Conservation (phyloP, 2,113 vertebrate genomes). For the Ammospiza caudacuta region DNA sequence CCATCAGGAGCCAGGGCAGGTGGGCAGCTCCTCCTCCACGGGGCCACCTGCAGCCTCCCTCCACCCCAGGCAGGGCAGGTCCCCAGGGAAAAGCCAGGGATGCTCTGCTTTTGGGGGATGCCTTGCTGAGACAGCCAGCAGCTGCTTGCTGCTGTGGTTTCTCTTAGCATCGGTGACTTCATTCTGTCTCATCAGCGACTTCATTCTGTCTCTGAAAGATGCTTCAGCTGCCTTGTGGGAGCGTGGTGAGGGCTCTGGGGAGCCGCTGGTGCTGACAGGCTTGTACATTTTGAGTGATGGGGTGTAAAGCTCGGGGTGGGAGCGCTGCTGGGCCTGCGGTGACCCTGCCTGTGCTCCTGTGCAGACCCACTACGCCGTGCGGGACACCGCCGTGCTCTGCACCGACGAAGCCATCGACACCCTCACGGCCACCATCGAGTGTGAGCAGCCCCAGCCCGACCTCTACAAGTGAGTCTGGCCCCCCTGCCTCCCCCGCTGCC, state of each 20-base stretch:
- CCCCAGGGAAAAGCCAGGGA: fast-evolving
- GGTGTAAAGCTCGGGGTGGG: fast-evolving
- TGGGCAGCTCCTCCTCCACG: neutral
- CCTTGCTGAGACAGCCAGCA: neutral
- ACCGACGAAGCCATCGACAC: slow-evolving; percentile 82
- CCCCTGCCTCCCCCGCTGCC: neutral
- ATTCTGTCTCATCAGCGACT: neutral
- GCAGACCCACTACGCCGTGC: slow-evolving; percentile 92
- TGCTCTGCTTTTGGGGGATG: neutral
- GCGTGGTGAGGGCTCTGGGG: fast-evolving
- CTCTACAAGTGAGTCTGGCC: slow-evolving; percentile 90
- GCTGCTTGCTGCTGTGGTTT: fast-evolving
- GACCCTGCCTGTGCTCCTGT: neutral
- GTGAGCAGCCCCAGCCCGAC: slow-evolving; percentile 96
- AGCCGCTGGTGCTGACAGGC: neutral
- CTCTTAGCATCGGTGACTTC: no score
- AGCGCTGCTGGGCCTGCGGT: fast-evolving
- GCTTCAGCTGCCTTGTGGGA: neutral
- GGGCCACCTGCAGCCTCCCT: neutral
- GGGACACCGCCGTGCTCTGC: slow-evolving; percentile 77
- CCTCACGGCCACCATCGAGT: slow-evolving; percentile 91
- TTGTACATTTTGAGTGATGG: neutral
- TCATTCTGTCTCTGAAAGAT: fast-evolving
- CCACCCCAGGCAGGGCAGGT: fast-evolving
- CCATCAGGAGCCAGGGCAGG: neutral